A percentile compares a stretch with the other conserved stretches of the same genome.
Evolutionary conservation across 2,888 invertebrate species (phyloP).

Genomic region (Cancer borealis): DNA sequence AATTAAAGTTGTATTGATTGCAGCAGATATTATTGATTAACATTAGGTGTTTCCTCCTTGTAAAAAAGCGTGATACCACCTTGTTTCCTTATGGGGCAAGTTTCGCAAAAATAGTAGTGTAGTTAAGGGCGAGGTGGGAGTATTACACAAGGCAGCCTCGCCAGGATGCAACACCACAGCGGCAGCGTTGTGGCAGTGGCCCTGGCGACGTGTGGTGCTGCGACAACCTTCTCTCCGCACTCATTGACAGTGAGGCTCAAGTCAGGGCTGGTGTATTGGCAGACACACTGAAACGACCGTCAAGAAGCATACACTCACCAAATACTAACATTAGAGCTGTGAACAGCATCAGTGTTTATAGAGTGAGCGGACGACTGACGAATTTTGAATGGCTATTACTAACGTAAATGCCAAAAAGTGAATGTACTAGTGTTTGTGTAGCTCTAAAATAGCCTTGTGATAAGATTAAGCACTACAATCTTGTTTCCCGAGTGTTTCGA

Average conservation of each 20-base stretch:
- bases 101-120: background rate
- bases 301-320: background rate
- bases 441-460: background rate
- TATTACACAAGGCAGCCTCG: background rate
- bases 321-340: background rate
- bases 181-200: constrained; percentile 5
- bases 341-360: background rate
- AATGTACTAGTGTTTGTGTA: background rate
- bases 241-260: background rate
- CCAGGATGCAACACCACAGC: background rate
- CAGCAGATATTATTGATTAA: background rate
- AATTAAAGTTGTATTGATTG: background rate
- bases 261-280: background rate
- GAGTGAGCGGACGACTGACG: background rate
- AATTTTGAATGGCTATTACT: background rate
- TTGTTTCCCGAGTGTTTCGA: background rate
- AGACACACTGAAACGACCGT: background rate
- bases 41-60: background rate
- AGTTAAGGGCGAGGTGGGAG: background rate
- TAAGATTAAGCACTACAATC: background rate
- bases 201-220: background rate
- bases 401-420: background rate
- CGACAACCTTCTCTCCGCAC: background rate
- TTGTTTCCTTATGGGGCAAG: background rate
- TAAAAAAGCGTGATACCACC: background rate